Evolutionary conservation across 1,140 invertebrate species (phyloP), one percentile per base, ranked within the genome.

Genomic region (Stratiolaelaps scimitus): DNA sequence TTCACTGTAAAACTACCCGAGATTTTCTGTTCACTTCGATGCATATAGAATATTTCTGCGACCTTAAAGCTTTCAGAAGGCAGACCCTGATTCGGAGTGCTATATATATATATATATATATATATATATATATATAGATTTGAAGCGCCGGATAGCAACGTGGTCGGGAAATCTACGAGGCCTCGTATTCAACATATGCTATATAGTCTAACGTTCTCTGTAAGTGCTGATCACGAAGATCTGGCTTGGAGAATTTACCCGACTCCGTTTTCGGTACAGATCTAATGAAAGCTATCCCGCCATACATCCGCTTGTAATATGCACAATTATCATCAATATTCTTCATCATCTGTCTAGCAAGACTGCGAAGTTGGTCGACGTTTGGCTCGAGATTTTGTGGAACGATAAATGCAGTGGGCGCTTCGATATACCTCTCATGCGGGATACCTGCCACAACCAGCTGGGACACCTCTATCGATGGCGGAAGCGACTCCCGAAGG

Each of bases 381-480:
- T 48, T 15, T 15, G 47, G 28, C n/a, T n/a, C 4, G 47, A 5
- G 7, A 7, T 15, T 48, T 15, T 48, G 4, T 4, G 47, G 47
- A 48, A 48, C 47, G 19, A 48, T 28, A 15, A 48, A 48, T 28
- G 47, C 47, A 23, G 15, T 28, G 4, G 47, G 19, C 20, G 47
- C 47, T 15, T 48, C 47, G 28, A 19, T 28, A 28, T 23, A 48
- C 47, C 28, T 73, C 0, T 78, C 74, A 73, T 90, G 82, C 0
- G 86, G 85, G 1, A 88, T 77, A 0, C 89, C 88, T 28, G 90
- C 82, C 0, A 92, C 88, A 2, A 86, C 87, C 17, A 82, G 85
- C 74, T 92, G 88, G 6, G 80, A 80, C 1, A 92, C 81, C 60
- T 81, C 83, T n/a, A n/a, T n/a, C n/a, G n/a, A n/a, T n/a, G n/a